Base-by-base conservation (phyloP, 2,797 vertebrate genomes). In the Esox lucius region DNA sequence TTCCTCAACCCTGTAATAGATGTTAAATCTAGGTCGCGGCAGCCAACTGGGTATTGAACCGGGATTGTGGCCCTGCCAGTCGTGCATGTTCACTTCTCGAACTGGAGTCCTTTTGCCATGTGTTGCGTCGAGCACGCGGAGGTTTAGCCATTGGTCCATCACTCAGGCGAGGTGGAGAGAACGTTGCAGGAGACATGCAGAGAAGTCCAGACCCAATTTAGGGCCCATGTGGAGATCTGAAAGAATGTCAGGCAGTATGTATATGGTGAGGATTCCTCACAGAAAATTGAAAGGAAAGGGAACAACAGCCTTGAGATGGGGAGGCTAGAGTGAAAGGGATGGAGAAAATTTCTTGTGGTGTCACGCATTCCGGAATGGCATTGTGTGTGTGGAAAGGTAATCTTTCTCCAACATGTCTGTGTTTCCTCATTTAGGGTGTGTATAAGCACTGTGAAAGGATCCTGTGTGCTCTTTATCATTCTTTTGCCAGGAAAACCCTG, bases 341-440 rank as follows among this genome's bases (percentile, higher is more conserved):
- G 1, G 61, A 33, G 62, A 33, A 28, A 28, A 28, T 31, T 15
- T 65, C 28, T 26, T 64, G 62, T 28, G 62, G 16, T 17, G 28
- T 33, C 26, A 28, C 6, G 0, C 15, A 15, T 65, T 46, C 19
- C 68, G 3, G 33, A 68, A 39, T 11, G 39, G 19, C 19, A 68
- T 68, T 68, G 8, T 13, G 19, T 68, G 33, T 12, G 35, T 39
- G 15, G n/a, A 39, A 39, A 68, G 31, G 31, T 75, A 67, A 31
- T 73, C 77, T 78, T 79, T 64, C 22, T 80, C 46, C 78, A 84
- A 17, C n/a, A 13, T 13, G 31, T 19, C 2, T 72, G 19, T n/a
- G n/a, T 59, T 17, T 56, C 26, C 4, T 39, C 0, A n/a, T 35
- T 71, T 33, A n/a, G 4, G 31, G 64, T 31, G 7, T 4, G 31